A percentile compares a stretch with the other conserved stretches of the same genome.
phyloP scores from a whole-genome alignment of 1,140 invertebrate species.

The Danaus melanippus region DNA sequence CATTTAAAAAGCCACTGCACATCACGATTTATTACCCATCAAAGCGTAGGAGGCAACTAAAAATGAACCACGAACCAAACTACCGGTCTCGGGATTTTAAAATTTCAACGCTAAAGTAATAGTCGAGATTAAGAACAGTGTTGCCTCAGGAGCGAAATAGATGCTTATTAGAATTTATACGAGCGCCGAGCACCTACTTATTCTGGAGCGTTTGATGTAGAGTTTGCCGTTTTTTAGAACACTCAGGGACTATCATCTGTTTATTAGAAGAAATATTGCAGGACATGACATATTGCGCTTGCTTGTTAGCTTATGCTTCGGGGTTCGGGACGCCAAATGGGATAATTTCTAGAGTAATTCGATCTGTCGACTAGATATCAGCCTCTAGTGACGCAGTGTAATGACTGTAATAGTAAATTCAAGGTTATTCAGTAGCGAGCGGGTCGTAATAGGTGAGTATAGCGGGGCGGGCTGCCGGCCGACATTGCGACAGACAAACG shows the following conservation, averaged over 20 bases:
- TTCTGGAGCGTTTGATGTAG: constrained; percentile 41
- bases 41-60: constrained; percentile 57
- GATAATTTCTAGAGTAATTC: constrained; percentile 56
- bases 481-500: constrained; percentile 40
- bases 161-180: constrained; percentile 63
- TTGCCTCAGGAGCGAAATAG: constrained; percentile 52
- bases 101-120: constrained; percentile 54
- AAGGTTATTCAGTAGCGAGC: constrained; percentile 59
- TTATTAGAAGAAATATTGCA: constrained; percentile 56
- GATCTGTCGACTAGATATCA: constrained; percentile 54
- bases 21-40: constrained; percentile 46
- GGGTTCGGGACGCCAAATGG: constrained; percentile 40
- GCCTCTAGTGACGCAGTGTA: constrained; percentile 51
- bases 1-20: constrained; percentile 25
- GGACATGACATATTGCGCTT: constrained; percentile 35
- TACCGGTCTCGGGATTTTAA: constrained; percentile 48
- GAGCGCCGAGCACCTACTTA: constrained; percentile 27
- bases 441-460: constrained; percentile 48
- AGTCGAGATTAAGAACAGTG: constrained; percentile 57
- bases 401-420: constrained; percentile 52
- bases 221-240: constrained; percentile 43
- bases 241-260: constrained; percentile 40
- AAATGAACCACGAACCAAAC: constrained; percentile 58
- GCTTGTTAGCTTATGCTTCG: constrained; percentile 41
- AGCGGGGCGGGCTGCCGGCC: constrained; percentile 43